A percentile compares a stretch with the other conserved stretches of the same genome.
Conservation (phyloP, 2,113 vertebrate species). For the Silurus asotus region DNA sequence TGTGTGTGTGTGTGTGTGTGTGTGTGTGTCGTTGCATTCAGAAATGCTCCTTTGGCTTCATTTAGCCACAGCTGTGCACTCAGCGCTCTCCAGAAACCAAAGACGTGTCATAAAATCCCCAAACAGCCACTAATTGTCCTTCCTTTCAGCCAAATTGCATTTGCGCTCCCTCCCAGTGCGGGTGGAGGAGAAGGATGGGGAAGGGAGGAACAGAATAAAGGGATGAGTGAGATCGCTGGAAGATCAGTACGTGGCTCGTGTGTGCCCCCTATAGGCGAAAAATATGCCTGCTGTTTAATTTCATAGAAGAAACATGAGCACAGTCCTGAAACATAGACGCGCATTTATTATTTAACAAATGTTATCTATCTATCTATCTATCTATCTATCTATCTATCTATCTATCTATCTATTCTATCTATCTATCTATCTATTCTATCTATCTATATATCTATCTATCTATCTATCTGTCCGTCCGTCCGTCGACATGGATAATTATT, state of each 20-base stretch:
- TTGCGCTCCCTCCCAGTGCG: not conserved
- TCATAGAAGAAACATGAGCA: not conserved
- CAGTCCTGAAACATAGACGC: not conserved
- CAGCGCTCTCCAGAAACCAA: not conserved
- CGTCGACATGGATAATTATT: too few species aligned
- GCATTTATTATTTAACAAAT: not conserved
- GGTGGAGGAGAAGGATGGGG: not conserved
- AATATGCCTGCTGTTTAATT: not conserved
- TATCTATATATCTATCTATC: too few species aligned
- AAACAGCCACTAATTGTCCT: constrained; percentile 42
- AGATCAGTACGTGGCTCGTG: constrained; percentile 8
- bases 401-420: too few species aligned
- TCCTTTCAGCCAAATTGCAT: constrained; percentile 36
- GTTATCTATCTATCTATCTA: too few species aligned
- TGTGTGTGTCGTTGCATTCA: not conserved
- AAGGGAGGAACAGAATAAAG: not conserved
- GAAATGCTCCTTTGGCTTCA: constrained; percentile 11
- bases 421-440: too few species aligned
- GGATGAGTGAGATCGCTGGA: not conserved
- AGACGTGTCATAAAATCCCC: constrained; percentile 25
- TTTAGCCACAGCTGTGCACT: constrained; percentile 13
- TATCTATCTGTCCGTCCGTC: too few species aligned
- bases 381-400: too few species aligned
- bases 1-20: not conserved
- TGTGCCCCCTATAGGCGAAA: constrained; percentile 35